phyloP scores from a whole-genome alignment of 2,113 vertebrate genomes.

The Genyomyrus donnyi region DNA sequence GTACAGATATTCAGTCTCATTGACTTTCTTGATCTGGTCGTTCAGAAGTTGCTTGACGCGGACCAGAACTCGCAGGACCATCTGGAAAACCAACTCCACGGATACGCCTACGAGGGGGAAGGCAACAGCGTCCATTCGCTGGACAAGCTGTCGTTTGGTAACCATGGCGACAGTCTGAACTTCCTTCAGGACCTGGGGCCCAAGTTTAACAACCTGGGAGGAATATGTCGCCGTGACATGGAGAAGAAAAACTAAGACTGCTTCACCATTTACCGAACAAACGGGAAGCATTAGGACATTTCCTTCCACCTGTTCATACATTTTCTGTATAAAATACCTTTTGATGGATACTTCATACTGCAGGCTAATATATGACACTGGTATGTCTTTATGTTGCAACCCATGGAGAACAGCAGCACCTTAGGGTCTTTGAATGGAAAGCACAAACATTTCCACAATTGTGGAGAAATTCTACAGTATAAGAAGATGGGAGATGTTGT shows the following conservation, averaged over 20 bases:
- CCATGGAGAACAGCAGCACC: background rate
- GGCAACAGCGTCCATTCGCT: conserved; percentile 40
- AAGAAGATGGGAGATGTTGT: background rate
- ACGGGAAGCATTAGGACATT: background rate
- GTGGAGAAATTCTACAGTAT: background rate
- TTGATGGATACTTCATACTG: background rate
- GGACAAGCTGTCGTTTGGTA: conserved; percentile 39
- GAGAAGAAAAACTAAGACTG: conserved; percentile 17
- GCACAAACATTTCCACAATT: background rate
- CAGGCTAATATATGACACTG: background rate
- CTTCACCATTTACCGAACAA: background rate
- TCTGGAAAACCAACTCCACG: conserved; percentile 26
- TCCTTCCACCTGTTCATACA: background rate
- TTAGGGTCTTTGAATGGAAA: background rate
- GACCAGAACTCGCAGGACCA: background rate
- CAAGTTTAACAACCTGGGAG: conserved; percentile 45
- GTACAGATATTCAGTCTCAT: background rate
- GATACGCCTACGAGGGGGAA: conserved; percentile 56
- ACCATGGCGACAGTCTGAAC: conserved; percentile 29
- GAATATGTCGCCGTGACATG: conserved; percentile 33
- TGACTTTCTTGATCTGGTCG: background rate
- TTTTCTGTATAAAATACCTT: background rate
- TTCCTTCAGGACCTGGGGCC: conserved; percentile 56
- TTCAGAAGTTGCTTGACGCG: conserved; percentile 46
- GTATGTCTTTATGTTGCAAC: background rate